Evolutionary conservation across 2,113 vertebrate genomes (phyloP).

Genomic region (Amblyopsis rosae): DNA sequence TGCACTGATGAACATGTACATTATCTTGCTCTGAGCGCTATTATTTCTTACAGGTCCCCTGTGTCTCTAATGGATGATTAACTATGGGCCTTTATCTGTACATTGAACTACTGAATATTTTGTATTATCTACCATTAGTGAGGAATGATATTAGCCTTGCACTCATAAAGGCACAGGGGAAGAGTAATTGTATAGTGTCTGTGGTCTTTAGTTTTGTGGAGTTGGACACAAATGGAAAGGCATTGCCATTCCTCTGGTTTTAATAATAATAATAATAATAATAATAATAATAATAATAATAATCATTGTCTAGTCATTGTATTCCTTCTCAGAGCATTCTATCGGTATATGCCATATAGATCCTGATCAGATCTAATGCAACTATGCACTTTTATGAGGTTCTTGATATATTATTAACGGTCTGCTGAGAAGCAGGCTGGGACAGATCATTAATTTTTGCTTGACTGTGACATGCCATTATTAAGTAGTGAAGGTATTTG

Average conservation of each 20-base stretch:
- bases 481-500: constrained; percentile 64
- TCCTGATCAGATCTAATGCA: constrained; percentile 15
- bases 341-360: constrained; percentile 7
- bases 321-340: constrained; percentile 43
- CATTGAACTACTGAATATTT: constrained; percentile 69
- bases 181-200: constrained; percentile 69
- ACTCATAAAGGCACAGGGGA: constrained; percentile 61
- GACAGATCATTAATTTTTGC: constrained; percentile 68
- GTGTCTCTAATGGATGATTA: constrained; percentile 72
- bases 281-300: too few relatives aligned
- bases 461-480: constrained; percentile 70
- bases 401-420: constrained; percentile 64
- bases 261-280: too few relatives aligned
- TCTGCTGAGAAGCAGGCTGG: constrained; percentile 51
- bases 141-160: constrained; percentile 63
- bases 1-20: constrained; percentile 45
- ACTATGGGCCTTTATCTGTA: constrained; percentile 69
- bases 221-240: constrained; percentile 44
- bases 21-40: constrained; percentile 29
- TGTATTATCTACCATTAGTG: constrained; percentile 75
- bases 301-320: constrained; percentile 16
- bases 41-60: constrained; percentile 54
- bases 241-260: constrained; percentile 45
- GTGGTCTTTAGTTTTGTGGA: constrained; percentile 61
- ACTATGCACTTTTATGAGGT: constrained; percentile 37